Percentiles rank a stretch among this genome's conserved stretches.
phyloP scores from a whole-genome alignment of 1,140 invertebrate genomes.

The Megalonaias nervosa region DNA sequence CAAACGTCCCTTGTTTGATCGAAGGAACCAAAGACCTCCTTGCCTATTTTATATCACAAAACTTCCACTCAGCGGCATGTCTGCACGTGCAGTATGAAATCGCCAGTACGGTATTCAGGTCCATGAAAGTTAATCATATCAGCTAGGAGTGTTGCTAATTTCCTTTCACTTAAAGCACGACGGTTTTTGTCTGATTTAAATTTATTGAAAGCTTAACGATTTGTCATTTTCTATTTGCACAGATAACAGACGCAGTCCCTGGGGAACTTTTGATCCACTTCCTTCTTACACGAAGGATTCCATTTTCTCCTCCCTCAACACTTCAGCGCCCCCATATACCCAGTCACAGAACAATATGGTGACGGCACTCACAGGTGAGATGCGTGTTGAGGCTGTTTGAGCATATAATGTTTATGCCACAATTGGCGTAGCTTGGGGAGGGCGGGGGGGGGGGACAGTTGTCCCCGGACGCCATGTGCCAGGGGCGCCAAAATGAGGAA shows the following conservation, averaged over 20 bases:
- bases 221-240: constrained; percentile 18
- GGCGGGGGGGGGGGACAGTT: too few relatives aligned
- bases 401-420: not conserved
- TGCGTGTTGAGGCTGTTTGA: constrained; percentile 6
- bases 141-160: not conserved
- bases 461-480: too few relatives aligned
- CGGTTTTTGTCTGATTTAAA: not conserved
- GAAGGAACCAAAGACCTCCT: too few relatives aligned
- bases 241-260: constrained; percentile 50
- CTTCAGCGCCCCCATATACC: constrained; percentile 34
- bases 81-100: too few relatives aligned
- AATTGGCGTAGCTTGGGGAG: too few relatives aligned
- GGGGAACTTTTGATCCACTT: constrained; percentile 46
- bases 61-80: too few relatives aligned
- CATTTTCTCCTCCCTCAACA: constrained; percentile 31
- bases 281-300: constrained; percentile 46
- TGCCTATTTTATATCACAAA: too few relatives aligned
- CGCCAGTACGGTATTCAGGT: not conserved
- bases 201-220: not conserved
- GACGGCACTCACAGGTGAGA: constrained; percentile 33
- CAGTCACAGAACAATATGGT: constrained; percentile 35
- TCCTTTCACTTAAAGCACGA: constrained; percentile 6
- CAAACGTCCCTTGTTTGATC: too few relatives aligned
- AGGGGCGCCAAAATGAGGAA: too few relatives aligned
- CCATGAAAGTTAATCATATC: not conserved